These are phyloP conservation scores for Heterohyrax brucei DNA, from an alignment of 2,797 vertebrate genomes.

Conservation along the genomic window DNA sequence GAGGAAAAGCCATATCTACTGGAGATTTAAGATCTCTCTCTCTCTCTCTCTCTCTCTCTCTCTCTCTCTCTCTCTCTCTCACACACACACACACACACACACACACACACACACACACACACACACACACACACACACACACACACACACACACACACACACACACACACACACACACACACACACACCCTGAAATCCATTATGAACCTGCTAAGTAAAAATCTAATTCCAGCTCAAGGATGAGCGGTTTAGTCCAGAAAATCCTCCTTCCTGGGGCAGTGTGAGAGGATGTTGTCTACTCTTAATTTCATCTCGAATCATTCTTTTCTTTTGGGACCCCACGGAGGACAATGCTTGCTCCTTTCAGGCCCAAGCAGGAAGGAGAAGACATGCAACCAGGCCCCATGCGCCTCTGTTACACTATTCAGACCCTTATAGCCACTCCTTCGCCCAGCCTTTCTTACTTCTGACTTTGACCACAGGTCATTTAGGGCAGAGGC, in stretches of 20 bases:
- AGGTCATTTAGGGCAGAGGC: constrained; percentile 33
- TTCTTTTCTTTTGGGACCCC: constrained; percentile 42
- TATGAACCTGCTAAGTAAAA: constrained; percentile 65
- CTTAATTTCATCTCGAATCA: constrained; percentile 48
- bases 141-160: background rate
- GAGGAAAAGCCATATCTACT: constrained; percentile 71
- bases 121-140: background rate
- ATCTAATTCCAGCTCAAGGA: constrained; percentile 72
- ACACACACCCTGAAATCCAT: background rate
- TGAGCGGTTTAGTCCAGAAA: constrained; percentile 67
- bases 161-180: background rate
- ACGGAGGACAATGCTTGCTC: background rate
- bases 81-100: background rate
- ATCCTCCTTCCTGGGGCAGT: constrained; percentile 55
- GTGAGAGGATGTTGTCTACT: background rate
- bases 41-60: background rate
- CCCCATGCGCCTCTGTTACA: fast-evolving
- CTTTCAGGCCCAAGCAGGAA: background rate
- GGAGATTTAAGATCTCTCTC: constrained; percentile 24
- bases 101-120: background rate
- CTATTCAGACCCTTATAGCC: background rate
- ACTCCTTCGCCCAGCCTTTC: background rate
- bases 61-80: too few species aligned
- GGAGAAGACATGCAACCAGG: background rate
- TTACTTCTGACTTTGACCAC: background rate